Evolutionary conservation across 2,113 vertebrate genomes (phyloP).

Genomic region (Eulemur rufifrons): DNA sequence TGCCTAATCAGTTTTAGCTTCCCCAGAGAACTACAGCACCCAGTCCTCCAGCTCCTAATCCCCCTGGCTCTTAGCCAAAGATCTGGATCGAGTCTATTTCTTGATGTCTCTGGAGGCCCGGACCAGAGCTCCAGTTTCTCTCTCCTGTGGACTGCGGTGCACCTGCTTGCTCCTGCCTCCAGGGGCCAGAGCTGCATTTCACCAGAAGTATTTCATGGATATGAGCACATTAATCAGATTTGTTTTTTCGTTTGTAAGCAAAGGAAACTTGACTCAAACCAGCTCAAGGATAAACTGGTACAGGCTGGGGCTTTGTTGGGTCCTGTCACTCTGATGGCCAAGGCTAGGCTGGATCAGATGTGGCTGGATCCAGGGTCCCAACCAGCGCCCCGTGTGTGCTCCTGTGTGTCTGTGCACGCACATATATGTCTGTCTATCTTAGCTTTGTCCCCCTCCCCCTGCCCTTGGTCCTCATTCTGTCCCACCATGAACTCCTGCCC

Average conservation of each 20-base stretch:
- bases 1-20: too few species aligned
- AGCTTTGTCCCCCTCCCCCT: background rate
- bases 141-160: background rate
- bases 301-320: too few species aligned
- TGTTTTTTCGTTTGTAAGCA: background rate
- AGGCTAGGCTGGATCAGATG: background rate
- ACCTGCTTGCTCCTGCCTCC: background rate
- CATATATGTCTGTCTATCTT: background rate
- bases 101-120: fast-evolving
- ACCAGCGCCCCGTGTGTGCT: fast-evolving
- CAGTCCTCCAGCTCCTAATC: too few species aligned
- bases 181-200: background rate
- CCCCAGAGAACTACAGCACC: background rate
- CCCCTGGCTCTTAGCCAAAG: background rate
- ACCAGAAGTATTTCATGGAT: background rate
- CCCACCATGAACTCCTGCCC: too few species aligned
- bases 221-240: background rate
- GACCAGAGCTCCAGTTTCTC: background rate
- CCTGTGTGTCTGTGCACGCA: background rate
- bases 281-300: too few species aligned
- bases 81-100: background rate
- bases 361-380: background rate
- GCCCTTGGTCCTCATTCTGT: background rate
- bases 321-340: background rate
- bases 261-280: background rate